phyloP scores from a whole-genome alignment of 2,888 invertebrate species.

The Anthoptus insignis region DNA sequence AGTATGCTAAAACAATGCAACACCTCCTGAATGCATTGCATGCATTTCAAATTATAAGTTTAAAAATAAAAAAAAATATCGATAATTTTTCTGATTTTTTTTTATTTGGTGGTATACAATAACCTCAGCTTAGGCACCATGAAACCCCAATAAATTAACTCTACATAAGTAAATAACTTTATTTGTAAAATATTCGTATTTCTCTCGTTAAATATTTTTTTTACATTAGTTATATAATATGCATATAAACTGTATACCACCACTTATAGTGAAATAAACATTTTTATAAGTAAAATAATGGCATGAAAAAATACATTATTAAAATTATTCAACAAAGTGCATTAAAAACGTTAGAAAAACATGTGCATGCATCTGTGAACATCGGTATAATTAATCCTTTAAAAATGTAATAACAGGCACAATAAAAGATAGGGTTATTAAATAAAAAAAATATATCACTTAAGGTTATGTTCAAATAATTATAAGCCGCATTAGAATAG shows the following conservation, averaged over 20 bases:
- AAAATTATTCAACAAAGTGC: slow-evolving; percentile 29
- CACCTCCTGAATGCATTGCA: too few relatives aligned
- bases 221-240: not conserved
- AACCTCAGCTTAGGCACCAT: slow-evolving; percentile 25
- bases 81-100: not conserved
- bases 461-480: too few relatives aligned
- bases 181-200: slow-evolving; percentile 17
- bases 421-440: not conserved
- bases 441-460: too few relatives aligned
- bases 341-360: not conserved
- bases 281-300: not conserved
- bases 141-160: slow-evolving; percentile 8
- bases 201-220: slow-evolving; percentile 14
- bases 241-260: slow-evolving; percentile 17
- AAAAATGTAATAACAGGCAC: not conserved
- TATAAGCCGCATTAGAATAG: too few relatives aligned
- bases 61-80: too few relatives aligned
- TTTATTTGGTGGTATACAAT: slow-evolving; percentile 9
- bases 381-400: not conserved
- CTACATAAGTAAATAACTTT: slow-evolving; percentile 14
- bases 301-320: not conserved
- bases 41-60: slow-evolving; percentile 27
- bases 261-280: not conserved
- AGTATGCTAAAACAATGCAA: slow-evolving; percentile 8
- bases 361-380: not conserved